Evolutionary conservation across 1,140 invertebrate genomes (phyloP).

Genomic region (Hyles euphorbiae): DNA sequence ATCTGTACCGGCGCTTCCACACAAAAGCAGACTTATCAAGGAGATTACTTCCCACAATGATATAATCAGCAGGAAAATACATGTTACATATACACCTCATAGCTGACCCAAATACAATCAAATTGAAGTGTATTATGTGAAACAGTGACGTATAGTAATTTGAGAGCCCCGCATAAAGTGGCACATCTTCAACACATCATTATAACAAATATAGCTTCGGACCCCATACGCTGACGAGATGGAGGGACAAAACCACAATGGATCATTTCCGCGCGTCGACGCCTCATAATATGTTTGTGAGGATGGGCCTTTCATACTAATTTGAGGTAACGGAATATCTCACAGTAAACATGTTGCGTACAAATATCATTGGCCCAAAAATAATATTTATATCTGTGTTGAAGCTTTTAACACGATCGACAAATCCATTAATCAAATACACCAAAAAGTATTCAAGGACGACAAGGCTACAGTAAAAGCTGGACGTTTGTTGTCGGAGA

Average conservation of each 20-base stretch:
- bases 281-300: constrained; percentile 45
- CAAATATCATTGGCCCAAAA: constrained; percentile 11
- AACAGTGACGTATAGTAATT: constrained; percentile 9
- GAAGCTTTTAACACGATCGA: too few species aligned
- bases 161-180: constrained; percentile 33
- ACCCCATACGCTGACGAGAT: constrained; percentile 39
- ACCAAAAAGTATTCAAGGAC: background rate
- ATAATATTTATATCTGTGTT: too few species aligned
- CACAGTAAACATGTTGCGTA: background rate
- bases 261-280: constrained; percentile 57
- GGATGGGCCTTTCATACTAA: constrained; percentile 45
- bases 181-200: constrained; percentile 46
- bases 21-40: too few species aligned
- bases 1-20: too few species aligned
- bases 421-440: too few species aligned
- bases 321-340: constrained; percentile 25
- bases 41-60: too few species aligned
- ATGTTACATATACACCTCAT: too few species aligned
- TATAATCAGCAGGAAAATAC: too few species aligned
- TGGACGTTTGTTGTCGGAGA: constrained; percentile 18
- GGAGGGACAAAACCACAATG: constrained; percentile 43
- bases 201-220: constrained; percentile 41
- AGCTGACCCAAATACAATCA: background rate
- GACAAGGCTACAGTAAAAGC: constrained; percentile 22
- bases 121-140: constrained; percentile 1